Evolutionary conservation across 1,140 invertebrate species (phyloP), one percentile per base, ranked within the genome.

Genomic region (Globodera rostochiensis): DNA sequence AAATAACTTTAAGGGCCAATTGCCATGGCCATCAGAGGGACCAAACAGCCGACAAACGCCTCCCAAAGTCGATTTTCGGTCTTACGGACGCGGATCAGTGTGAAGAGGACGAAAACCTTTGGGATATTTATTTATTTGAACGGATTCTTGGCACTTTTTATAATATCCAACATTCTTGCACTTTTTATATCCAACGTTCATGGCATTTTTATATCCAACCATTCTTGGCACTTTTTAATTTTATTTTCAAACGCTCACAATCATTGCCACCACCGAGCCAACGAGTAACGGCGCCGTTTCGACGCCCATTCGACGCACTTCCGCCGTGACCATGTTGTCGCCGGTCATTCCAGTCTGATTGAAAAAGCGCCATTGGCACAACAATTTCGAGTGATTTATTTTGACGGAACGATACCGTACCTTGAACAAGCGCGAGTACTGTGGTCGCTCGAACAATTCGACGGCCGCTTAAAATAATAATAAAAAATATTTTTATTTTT

Each of bases 271-370:
- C 73, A 88, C 80, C 15, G 87, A 88, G 4, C 88, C 88, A 64
- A 84, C 49, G 49, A 88, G 81, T 15, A 88, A 69, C 47, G 87
- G 87, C 21, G 84, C 87, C 13, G 87, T 88, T 75, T 88, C 87
- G n/a, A 88, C 74, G 46, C 87, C 87, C 87, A 88, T 88, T 73
- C 88, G 57, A 9, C 87, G 84, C 46, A 88, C 87, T 79, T 88
- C 87, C 8, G 74, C 69, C 25, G 87, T 85, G 25, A 89, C 87
- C 64, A 88, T 74, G 78, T 90, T 81, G 53, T 88, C 87, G 15
- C 87, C 86, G 21, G 88, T 89, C 73, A 89, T 85, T 57, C 87
- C 87, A 13, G 86, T 87, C 87, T 87, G 8, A 21, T 83, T 36
- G 1, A 36, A 36, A 36, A 36, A 1, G 25, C 25, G 25, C 25